phyloP scores from a whole-genome alignment of 1,140 invertebrate species.

The Bombus superbus region DNA sequence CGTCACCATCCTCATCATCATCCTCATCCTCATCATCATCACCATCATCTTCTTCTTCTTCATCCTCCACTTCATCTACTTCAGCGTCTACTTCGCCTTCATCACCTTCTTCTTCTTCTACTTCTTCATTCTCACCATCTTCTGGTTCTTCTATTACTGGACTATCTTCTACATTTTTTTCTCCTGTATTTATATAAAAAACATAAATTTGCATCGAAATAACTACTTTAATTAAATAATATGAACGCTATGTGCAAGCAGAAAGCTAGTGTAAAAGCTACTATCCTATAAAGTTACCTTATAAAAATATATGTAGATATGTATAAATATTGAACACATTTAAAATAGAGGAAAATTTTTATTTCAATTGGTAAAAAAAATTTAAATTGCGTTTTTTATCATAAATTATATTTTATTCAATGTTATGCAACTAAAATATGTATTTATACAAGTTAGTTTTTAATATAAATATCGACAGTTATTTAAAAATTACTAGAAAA shows the following conservation, averaged over 20 bases:
- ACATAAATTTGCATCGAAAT: not conserved
- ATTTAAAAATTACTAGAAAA: not conserved
- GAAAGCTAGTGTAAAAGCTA: not conserved
- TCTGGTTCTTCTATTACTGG: slow-evolving; percentile 13
- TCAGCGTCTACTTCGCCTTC: not conserved
- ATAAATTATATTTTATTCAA: slow-evolving; percentile 29
- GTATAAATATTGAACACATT: not conserved
- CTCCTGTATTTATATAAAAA: slow-evolving; percentile 16
- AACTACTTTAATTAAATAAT: slow-evolving; percentile 3
- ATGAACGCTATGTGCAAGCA: not conserved
- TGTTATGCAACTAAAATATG: not conserved
- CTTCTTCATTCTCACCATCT: slow-evolving; percentile 21
- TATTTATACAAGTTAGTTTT: slow-evolving; percentile 20
- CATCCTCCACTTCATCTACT: slow-evolving; percentile 47
- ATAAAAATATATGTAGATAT: not conserved
- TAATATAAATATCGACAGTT: not conserved
- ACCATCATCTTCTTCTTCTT: slow-evolving; percentile 80
- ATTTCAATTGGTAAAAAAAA: slow-evolving; percentile 9
- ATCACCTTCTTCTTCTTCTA: slow-evolving; percentile 4
- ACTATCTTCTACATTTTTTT: not conserved
- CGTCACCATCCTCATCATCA: slow-evolving; percentile 65
- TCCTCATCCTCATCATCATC: slow-evolving; percentile 66
- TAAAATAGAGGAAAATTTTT: not conserved
- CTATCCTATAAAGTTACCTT: slow-evolving; percentile 26
- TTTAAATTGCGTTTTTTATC: slow-evolving; percentile 9